Evolutionary conservation across 2,888 invertebrate genomes (phyloP).

Genomic region (Parascotia fuliginaria): DNA sequence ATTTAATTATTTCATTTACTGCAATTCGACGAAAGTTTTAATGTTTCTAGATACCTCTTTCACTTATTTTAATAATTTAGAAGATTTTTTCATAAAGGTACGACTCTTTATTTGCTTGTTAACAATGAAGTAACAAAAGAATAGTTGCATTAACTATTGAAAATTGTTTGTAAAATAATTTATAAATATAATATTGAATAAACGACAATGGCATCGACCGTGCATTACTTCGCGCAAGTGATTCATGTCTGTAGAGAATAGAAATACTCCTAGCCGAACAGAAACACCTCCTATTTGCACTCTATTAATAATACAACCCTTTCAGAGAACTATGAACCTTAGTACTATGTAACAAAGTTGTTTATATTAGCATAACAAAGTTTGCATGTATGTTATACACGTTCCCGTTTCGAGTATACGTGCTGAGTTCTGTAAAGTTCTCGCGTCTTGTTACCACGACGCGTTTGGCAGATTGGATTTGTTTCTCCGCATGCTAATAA

Average conservation of each 20-base stretch:
- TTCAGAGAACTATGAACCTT: conserved; percentile 37
- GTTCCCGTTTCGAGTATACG: conserved; percentile 61
- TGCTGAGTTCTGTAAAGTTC: conserved; percentile 71
- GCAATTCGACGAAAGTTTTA: too few relatives aligned
- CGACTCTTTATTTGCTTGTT: too few relatives aligned
- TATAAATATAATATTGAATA: conserved; percentile 38
- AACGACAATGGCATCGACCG: conserved; percentile 50
- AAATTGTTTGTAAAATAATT: neutral
- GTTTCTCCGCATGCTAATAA: conserved; percentile 78
- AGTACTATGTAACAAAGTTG: conserved; percentile 34
- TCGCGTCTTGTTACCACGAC: conserved; percentile 71
- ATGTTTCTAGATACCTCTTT: too few relatives aligned
- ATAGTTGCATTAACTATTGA: neutral
- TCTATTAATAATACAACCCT: conserved; percentile 24
- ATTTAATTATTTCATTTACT: too few relatives aligned
- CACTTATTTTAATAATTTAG: too few relatives aligned
- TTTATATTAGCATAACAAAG: conserved; percentile 20
- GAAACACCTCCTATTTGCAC: conserved; percentile 48
- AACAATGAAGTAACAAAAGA: too few relatives aligned
- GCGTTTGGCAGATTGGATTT: conserved; percentile 80
- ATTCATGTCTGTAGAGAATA: conserved; percentile 66
- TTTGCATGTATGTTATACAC: conserved; percentile 55
- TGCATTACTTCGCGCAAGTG: conserved; percentile 56
- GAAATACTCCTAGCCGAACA: conserved; percentile 60
- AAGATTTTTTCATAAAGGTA: too few relatives aligned